A percentile compares a stretch with the other conserved stretches of the same genome.
Evolutionary conservation across 2,888 invertebrate species (phyloP).

Genomic region (Agrochola lota): DNA sequence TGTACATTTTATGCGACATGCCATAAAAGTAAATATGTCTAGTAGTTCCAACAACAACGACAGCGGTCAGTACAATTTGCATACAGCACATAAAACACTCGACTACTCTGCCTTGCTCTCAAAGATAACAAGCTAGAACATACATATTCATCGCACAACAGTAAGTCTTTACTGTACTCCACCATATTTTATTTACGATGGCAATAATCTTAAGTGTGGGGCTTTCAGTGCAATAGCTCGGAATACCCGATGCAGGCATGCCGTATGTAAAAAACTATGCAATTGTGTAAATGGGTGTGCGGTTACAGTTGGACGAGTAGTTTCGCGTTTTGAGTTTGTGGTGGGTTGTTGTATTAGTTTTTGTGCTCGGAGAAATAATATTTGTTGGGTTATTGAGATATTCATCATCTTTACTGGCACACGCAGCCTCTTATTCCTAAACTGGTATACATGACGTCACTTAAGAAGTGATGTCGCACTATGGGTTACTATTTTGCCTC

Average conservation of each 20-base stretch:
- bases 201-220: constrained; percentile 63
- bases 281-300: constrained; percentile 48
- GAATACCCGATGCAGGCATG: constrained; percentile 44
- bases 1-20: neutral
- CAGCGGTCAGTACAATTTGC: constrained; percentile 33
- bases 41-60: neutral
- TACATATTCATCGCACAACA: constrained; percentile 47
- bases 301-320: constrained; percentile 13
- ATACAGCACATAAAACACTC: constrained; percentile 29
- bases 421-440: neutral
- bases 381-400: neutral
- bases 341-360: neutral
- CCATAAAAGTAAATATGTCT: neutral
- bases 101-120: constrained; percentile 11
- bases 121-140: constrained; percentile 37
- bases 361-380: neutral
- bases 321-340: constrained; percentile 13
- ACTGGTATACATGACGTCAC: neutral
- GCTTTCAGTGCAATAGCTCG: constrained; percentile 54
- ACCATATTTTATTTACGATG: constrained; percentile 59
- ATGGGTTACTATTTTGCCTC: neutral
- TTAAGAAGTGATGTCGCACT: neutral
- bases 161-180: constrained; percentile 39
- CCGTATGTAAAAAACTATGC: constrained; percentile 59
- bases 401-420: neutral